A percentile compares a stretch with the other conserved stretches of the same genome.
Evolutionary conservation across 2,797 vertebrate genomes (phyloP).

Genomic region (Helicolenus hilgendorfi): DNA sequence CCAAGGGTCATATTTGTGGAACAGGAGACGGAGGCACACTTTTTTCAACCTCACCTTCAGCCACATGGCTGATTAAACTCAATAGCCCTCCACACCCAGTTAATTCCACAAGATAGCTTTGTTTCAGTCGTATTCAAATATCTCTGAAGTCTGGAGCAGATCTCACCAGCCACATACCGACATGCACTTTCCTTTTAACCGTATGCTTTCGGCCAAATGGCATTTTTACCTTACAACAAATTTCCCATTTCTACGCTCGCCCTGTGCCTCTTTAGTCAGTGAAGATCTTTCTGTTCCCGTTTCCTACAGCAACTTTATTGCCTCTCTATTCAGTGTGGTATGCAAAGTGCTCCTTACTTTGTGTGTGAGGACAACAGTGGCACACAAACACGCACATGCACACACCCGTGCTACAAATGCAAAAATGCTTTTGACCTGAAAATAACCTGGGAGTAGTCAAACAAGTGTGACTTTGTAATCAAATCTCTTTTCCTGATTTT

Average conservation of each 20-base stretch:
- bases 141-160: neutral
- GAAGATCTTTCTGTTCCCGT: neutral
- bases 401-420: constrained; percentile 17
- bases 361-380: constrained; percentile 21
- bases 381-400: neutral
- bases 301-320: constrained; percentile 15
- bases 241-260: neutral
- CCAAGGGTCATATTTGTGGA: constrained; percentile 45
- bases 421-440: neutral
- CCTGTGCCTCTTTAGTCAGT: neutral
- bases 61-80: constrained; percentile 22
- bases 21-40: constrained; percentile 25
- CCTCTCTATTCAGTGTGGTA: constrained; percentile 21
- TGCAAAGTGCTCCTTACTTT: constrained; percentile 54
- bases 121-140: constrained; percentile 25
- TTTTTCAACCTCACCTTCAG: constrained; percentile 9
- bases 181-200: constrained; percentile 1
- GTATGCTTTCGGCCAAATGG: neutral
- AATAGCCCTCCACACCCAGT: constrained; percentile 6
- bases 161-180: constrained; percentile 13
- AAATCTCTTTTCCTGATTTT: neutral
- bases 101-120: constrained; percentile 26
- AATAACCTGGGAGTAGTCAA: neutral
- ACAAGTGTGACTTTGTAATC: neutral
- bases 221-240: neutral